These are phyloP conservation scores for Sclerurus mexicanus DNA, from an alignment of 2,113 vertebrate genomes.

Conservation along the genomic window DNA sequence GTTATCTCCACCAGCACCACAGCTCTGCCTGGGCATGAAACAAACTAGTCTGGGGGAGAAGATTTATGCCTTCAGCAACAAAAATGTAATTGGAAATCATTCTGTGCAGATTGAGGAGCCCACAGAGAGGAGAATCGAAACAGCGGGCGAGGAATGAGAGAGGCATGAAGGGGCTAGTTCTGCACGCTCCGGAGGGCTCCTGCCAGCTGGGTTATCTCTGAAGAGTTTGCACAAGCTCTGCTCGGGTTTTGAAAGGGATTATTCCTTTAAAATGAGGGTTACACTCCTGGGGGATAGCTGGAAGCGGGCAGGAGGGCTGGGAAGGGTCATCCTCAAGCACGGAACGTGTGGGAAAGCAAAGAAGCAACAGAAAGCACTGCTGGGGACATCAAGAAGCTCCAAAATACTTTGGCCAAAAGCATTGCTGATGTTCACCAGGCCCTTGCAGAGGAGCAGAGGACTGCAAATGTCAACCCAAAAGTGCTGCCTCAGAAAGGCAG, in stretches of 20 bases:
- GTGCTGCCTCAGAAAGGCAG: background rate
- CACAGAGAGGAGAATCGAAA: background rate
- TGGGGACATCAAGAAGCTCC: background rate
- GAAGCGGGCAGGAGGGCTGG: background rate
- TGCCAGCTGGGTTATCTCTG: background rate
- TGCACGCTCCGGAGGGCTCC: accelerated
- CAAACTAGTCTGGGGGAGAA: background rate
- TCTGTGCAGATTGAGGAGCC: background rate
- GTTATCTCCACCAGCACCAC: background rate
- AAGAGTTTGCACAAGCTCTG: background rate
- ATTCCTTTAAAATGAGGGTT: background rate
- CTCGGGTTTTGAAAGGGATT: background rate
- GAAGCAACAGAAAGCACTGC: background rate
- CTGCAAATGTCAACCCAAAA: background rate
- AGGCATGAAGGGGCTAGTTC: background rate
- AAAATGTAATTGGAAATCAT: slow-evolving; percentile 13
- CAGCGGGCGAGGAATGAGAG: background rate
- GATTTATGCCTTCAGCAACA: slow-evolving; percentile 4
- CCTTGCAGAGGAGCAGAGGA: background rate
- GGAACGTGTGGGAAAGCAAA: background rate
- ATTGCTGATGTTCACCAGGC: background rate
- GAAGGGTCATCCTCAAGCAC: background rate
- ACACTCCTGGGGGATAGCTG: accelerated
- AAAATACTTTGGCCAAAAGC: background rate
- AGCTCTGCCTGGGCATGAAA: background rate